Percentiles rank a stretch among this genome's conserved stretches.
Conservation (phyloP, 2,888 invertebrate species). For the Melanchra persicariae region DNA sequence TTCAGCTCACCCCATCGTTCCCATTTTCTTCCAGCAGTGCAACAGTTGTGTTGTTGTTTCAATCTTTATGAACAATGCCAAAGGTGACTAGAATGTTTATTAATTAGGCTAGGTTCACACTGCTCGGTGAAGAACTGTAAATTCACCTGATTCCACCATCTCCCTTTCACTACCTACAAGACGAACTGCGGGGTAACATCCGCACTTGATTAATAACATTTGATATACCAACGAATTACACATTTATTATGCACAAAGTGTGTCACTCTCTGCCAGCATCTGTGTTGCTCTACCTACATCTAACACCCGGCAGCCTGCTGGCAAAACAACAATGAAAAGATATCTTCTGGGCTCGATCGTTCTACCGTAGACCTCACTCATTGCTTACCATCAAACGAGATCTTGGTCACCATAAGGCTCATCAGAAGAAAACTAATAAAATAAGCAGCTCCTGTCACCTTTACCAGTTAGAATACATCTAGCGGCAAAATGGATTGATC, state of each 20-base stretch:
- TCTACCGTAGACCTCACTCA: not conserved
- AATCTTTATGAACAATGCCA: not conserved
- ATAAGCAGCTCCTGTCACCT: too few relatives aligned
- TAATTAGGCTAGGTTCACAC: not conserved
- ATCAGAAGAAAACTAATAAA: not conserved
- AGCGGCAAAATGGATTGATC: too few relatives aligned
- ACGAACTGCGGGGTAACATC: not conserved
- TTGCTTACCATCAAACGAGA: not conserved
- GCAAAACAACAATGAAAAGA: not conserved
- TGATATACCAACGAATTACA: not conserved
- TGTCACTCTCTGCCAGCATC: not conserved
- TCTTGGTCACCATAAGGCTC: not conserved
- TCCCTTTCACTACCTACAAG: not conserved
- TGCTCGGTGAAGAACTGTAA: not conserved
- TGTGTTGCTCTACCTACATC: not conserved
- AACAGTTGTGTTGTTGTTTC: not conserved
- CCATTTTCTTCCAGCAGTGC: not conserved
- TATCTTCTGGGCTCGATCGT: not conserved
- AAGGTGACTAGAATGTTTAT: not conserved
- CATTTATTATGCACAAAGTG: not conserved
- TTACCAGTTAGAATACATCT: too few relatives aligned
- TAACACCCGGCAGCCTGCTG: not conserved
- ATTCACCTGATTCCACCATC: not conserved
- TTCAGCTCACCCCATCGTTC: not conserved
- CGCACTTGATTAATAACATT: too few relatives aligned